Base-by-base conservation (phyloP, 2,797 vertebrate genomes). In the Zonotrichia albicollis region DNA sequence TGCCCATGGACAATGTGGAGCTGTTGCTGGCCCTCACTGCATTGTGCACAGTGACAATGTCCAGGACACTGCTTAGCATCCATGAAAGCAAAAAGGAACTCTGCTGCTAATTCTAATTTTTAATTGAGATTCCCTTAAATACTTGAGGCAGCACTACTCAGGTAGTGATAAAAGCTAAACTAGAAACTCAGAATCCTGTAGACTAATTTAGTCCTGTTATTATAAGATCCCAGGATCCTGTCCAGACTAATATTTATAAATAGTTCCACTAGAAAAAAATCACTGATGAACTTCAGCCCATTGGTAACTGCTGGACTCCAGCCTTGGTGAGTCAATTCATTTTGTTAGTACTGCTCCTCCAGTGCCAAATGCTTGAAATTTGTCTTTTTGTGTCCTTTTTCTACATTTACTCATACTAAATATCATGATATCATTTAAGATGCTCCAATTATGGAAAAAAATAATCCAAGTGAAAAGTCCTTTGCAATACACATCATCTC, bases 391-490 rank as follows among this genome's bases (percentile, higher is more conserved):
- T 67, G 25, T 57, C 19, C 22, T 65, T 90, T 93, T 84, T 62
- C 64, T 66, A 68, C 72, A 62, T 68, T 72, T 92, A 30, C 19
- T 71, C 15, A 45, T 57, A 76, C 10, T 76, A 92, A 84, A 84
- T 71, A 77, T 45, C 79, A 75, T 34, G 19, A 46, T 64, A 84
- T 86, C 8, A 82, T 67, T 79, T 91, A 86, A 77, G 54, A 65
- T 75, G 51, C 54, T 89, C 40, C 58, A 92, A 57, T 91, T 94
- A 89, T 27, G 22, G 46, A 18, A 53, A 87, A 85, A 62, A 51
- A 43, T 38, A 90, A 78, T 84, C 60, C 15, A 79, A 84, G 53
- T 74, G 64, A 93, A 82, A 88, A 91, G 67, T 89, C 71, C n/a
- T 87, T 78, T 79, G 77, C 79, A 93, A 73, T n/a, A 73, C 26